Evolutionary conservation across 2,888 invertebrate genomes (phyloP), one percentile per base, ranked within the genome.

Genomic region (Neria commutata): DNA sequence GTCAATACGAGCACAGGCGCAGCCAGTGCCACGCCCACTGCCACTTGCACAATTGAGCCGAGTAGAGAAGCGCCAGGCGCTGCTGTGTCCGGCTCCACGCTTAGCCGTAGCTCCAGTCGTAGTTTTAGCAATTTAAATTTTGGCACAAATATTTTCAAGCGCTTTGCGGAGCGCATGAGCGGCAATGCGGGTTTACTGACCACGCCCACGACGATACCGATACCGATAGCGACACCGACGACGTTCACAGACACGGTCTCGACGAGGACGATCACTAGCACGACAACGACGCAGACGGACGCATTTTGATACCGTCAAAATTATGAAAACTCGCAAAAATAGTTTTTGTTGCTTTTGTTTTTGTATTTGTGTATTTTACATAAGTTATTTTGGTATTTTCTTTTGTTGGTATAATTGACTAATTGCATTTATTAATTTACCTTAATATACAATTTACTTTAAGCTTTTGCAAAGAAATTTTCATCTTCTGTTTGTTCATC

Each of bases 141-240:
- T 56, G 75, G 78, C 64, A 73, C 79, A 63, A 81, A 81, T 65
- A 79, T 81, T 60, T 81, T 81, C 54, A 81, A 80, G 66, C 76
- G 80, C 64, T 81, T 81, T 64, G 77, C 81, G 47, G 77, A 79
- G 63, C 79, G 79, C 67, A 71, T 81, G 72, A 72, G 71, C 66
- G 70, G 72, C 49, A 67, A 69, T 64, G 60, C 55, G 56, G 62
- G 53, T 42, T 53, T 64, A 34, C 58, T 61, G 29, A 47, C 51
- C 67, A 69, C 47, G 68, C 65, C 59, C 53, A 56, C 19, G 66
- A 64, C 59, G 69, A 61, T 53, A 59, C 55, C 53, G 52, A 37
- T 47, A 16, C 25, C 55, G 49, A 63, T 24, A 5, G 23, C 19
- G 23, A 23, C n/a, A 24, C 5, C n/a, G 3, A 10, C 57, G 37